phyloP scores from a whole-genome alignment of 2,113 vertebrate genomes.

The Strigops habroptila region DNA sequence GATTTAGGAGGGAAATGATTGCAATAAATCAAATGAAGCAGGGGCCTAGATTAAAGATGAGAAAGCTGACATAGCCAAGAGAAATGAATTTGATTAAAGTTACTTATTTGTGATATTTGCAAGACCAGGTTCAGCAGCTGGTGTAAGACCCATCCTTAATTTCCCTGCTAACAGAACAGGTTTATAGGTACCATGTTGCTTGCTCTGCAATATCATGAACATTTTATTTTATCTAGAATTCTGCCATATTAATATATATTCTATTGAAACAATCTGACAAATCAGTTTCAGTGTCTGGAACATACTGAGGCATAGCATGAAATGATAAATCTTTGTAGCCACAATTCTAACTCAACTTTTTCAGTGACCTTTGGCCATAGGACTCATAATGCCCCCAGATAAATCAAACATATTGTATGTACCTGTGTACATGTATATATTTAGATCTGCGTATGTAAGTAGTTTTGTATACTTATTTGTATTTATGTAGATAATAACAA shows the following conservation, averaged over 20 bases:
- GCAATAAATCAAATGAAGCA: conserved; percentile 49
- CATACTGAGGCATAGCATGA: background rate
- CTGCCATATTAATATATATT: background rate
- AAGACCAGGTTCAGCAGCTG: background rate
- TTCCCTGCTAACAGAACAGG: background rate
- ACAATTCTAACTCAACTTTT: background rate
- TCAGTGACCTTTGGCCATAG: background rate
- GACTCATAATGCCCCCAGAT: background rate
- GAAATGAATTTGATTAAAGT: conserved; percentile 4
- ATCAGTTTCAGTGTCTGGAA: background rate
- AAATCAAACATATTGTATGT: background rate
- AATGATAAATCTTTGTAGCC: background rate
- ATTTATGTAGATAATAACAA: background rate
- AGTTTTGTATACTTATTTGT: background rate
- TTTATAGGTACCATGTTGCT: background rate
- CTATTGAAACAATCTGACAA: background rate
- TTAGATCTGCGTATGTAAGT: background rate
- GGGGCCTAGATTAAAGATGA: conserved; percentile 23
- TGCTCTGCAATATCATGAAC: background rate
- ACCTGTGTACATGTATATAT: background rate
- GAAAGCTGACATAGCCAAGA: conserved; percentile 15
- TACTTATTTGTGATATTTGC: conserved; percentile 35
- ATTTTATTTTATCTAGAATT: conserved; percentile 2
- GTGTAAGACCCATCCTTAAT: background rate
- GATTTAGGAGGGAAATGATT: conserved; percentile 50